Evolutionary conservation across 2,113 vertebrate species (phyloP).

Genomic region (Ceyx melanurus): DNA sequence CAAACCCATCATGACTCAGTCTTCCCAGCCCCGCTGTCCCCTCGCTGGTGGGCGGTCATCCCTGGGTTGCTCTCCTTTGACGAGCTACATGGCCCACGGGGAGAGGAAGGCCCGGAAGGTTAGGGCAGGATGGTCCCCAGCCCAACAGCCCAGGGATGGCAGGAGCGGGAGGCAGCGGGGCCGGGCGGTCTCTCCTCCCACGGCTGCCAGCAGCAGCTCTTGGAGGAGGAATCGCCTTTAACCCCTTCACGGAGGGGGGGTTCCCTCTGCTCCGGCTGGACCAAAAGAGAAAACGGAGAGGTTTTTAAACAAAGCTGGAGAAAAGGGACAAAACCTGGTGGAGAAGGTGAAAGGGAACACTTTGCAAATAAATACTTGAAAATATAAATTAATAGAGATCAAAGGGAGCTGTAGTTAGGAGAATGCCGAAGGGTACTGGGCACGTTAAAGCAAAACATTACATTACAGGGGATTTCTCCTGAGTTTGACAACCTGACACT

Average conservation of each 20-base stretch:
- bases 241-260: constrained; percentile 39
- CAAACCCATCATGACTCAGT: neutral
- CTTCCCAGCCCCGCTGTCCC: neutral
- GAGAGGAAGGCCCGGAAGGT: neutral
- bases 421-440: accelerated
- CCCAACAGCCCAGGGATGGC: neutral
- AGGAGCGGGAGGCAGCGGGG: neutral
- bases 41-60: neutral
- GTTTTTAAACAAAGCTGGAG: no score
- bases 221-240: constrained; percentile 64
- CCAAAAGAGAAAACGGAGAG: neutral
- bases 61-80: neutral
- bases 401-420: accelerated
- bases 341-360: no score
- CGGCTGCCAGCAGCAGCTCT: constrained; percentile 46
- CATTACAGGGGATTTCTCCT: neutral
- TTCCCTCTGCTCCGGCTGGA: neutral
- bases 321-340: neutral
- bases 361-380: accelerated
- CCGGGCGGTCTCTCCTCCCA: constrained; percentile 31
- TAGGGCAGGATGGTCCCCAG: neutral
- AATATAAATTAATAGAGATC: accelerated
- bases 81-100: no score
- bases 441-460: accelerated
- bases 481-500: accelerated